Evolutionary conservation across 2,113 vertebrate species (phyloP), one percentile per base, ranked within the genome.

Genomic region (Hepsetus odoe): DNA sequence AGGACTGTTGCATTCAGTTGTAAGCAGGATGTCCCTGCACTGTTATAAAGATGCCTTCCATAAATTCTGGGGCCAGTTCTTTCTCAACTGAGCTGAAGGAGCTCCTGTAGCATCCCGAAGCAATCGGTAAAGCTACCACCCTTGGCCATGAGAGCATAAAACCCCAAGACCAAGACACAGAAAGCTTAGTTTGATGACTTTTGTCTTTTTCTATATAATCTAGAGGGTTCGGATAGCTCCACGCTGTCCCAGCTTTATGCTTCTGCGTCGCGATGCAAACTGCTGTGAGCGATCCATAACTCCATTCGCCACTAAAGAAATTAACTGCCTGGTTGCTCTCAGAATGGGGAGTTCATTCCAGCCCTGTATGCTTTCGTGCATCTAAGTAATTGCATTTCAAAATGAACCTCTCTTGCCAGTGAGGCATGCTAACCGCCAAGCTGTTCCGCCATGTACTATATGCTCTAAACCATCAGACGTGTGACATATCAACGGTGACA

Each of bases 351-450:
- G 90, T 87, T 89, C 86, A 90, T 90, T 90, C 87, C 76, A 76
- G 67, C 83, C 70, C 66, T 44, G 82, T 85, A 88, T 88, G 88
- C 89, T 86, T 87, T 87, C 86, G 58, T 88, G 86, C 87, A 73
- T 82, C 83, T 73, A 82, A 87, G 86, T 89, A 91, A 92, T 91
- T 91, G 88, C 88, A 82, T 91, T 91, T 90, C 55, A 86, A 88
- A 91, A 90, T 87, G 88, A 82, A 78, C 78, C 75, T 20, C 71
- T 82, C 33, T 81, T 81, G 85, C 82, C 85, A 77, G 74, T 38
- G 69, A 75, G 85, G 59, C 74, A 20, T 16, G 67, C 67, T 76
- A 72, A 80, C 77, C 61, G 71, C 46, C 59, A 32, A 67, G 26
- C 32, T 18, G 33, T 74, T 62, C 66, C 32, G 66, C 62, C 62